Conservation (phyloP, 2,113 vertebrate species). For the Vidua macroura region DNA sequence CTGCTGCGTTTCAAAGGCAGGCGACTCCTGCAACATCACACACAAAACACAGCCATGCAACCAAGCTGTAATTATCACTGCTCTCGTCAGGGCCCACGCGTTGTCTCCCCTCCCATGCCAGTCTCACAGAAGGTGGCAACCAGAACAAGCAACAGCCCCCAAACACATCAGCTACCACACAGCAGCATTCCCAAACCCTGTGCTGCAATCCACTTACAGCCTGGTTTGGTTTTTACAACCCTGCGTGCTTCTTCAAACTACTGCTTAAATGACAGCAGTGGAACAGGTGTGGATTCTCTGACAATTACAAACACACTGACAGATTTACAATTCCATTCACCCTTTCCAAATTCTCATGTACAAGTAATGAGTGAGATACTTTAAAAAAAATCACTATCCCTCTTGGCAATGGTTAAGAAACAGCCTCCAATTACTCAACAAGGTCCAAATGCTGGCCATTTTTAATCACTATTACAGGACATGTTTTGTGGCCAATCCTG, state of each 20-base stretch:
- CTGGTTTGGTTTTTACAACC: neutral
- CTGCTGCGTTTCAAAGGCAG: neutral
- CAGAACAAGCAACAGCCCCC: neutral
- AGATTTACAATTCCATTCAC: neutral
- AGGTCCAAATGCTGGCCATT: neutral
- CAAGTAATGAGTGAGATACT: neutral
- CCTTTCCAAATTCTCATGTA: neutral
- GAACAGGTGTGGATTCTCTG: neutral
- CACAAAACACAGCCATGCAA: fast-evolving
- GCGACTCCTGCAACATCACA: neutral
- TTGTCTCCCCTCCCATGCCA: neutral
- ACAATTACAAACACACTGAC: neutral
- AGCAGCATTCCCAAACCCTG: neutral
- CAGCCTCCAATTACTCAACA: neutral
- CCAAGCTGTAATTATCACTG: neutral
- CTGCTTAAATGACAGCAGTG: neutral
- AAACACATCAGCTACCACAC: neutral
- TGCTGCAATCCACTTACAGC: neutral
- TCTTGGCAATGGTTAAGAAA: neutral
- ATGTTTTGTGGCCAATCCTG: neutral
- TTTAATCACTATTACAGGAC: neutral
- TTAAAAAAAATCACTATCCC: neutral
- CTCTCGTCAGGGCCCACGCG: fast-evolving
- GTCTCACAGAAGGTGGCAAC: neutral
- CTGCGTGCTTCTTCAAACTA: neutral